These are phyloP conservation scores for Tachina lurida DNA, from an alignment of 2,888 invertebrate genomes.

Conservation along the genomic window DNA sequence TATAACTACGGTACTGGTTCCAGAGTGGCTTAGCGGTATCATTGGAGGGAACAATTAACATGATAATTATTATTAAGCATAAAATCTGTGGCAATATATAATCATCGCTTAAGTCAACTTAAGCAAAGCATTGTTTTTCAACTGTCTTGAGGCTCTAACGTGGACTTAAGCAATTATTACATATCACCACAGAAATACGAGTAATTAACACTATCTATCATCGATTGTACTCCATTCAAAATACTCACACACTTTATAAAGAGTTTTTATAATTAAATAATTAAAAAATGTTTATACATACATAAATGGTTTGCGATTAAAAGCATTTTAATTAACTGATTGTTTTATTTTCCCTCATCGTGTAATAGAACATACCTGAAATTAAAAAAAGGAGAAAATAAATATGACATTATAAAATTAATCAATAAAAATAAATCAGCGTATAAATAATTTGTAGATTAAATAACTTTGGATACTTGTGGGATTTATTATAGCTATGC, in stretches of 20 bases:
- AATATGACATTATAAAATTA: background rate
- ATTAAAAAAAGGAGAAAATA: conserved; percentile 6
- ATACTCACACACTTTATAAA: background rate
- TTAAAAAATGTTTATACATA: conserved; percentile 6
- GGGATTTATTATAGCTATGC: too few species aligned
- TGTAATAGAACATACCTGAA: conserved; percentile 31
- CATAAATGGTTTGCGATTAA: background rate
- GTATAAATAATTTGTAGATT: background rate
- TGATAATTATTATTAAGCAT: too few species aligned
- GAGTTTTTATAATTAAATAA: conserved; percentile 1
- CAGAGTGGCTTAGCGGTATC: too few species aligned
- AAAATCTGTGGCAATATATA: too few species aligned
- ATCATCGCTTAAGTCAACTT: too few species aligned
- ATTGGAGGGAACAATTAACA: too few species aligned
- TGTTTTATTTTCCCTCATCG: background rate
- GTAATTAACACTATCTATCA: background rate
- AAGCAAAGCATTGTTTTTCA: too few species aligned
- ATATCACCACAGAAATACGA: too few species aligned
- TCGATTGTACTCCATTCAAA: background rate
- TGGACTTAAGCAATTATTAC: too few species aligned
- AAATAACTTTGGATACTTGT: too few species aligned
- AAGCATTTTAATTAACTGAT: conserved; percentile 5
- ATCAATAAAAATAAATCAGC: background rate
- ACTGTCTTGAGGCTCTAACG: too few species aligned
- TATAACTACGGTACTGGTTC: too few species aligned